Evolutionary conservation across 92 coral and sea anemone genomes (phyloP), one percentile per base, ranked within the genome.

Genomic region (Diadumene lineata): DNA sequence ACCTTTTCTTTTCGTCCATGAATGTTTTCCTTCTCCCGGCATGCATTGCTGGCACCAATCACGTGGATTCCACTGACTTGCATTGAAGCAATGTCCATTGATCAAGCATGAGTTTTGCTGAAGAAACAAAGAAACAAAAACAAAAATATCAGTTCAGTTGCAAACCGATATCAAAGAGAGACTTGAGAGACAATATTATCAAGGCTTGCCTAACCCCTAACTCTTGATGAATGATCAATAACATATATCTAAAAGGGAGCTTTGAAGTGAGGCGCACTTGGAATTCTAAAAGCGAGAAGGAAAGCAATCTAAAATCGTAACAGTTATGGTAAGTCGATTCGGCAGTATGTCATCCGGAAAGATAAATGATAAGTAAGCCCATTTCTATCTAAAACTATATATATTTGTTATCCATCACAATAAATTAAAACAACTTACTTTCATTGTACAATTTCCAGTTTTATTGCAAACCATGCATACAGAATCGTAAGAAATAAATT

Each of bases 11-110:
- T 53, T 31, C 6, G 61, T 53, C 89, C 89, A 85, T 15, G 73
- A 17, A 17, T 64, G 55, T 34, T 76, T 73, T 46, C 73, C 74
- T 43, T 66, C 48, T 18, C 62, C 25, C 60, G 89, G 89, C 68
- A 85, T 46, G 57, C 89, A 85, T 31, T 68, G 82, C 55, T 74
- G 77, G 75, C 89, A 85, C 89, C 89, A 85, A 82, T 85, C 79
- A 16, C 44, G 60, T 32, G 85, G 85, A 31, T 85, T 73, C n/a
- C 56, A 31, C 25, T 85, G 61, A 68, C 75, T 80, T 30, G 60
- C 48, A 17, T 82, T 82, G 46, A 85, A 85, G 43, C 89, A 85
- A 25, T 85, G 89, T 13, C 81, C 89, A 70, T 60, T 31, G 0
- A 79, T 79, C 25, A 79, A 43, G 34, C 83, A 79, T 16, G 83